Percentiles rank a stretch among this genome's conserved stretches.
phyloP scores from a whole-genome alignment of 2,888 invertebrate species.

The Lasioglossum zephyrum region DNA sequence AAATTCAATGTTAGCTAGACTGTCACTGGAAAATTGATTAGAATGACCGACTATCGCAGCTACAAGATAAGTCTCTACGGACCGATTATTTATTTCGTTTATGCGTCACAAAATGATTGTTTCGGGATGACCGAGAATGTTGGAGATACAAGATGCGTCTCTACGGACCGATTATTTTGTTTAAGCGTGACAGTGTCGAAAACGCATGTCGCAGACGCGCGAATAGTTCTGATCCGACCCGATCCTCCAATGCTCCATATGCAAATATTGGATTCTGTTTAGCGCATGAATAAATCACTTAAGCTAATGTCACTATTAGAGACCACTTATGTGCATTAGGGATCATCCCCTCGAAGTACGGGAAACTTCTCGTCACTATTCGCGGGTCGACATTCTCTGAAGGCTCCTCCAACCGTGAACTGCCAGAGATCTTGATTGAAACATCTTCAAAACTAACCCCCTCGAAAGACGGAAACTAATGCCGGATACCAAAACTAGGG shows the following conservation, averaged over 20 bases:
- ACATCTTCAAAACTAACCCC: constrained; percentile 57
- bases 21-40: background rate
- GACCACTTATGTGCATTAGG: constrained; percentile 52
- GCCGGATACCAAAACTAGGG: constrained; percentile 44
- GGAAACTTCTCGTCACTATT: constrained; percentile 48
- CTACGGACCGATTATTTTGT: background rate
- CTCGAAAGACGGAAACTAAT: constrained; percentile 44
- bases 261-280: constrained; percentile 26
- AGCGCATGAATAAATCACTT: constrained; percentile 53
- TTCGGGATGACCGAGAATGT: background rate
- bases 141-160: background rate
- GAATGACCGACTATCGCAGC: background rate
- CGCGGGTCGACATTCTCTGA: constrained; percentile 37
- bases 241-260: constrained; percentile 6
- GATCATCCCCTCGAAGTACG: constrained; percentile 37
- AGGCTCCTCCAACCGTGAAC: constrained; percentile 39
- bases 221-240: background rate
- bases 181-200: too few species aligned
- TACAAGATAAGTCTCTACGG: background rate
- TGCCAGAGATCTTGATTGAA: constrained; percentile 56
- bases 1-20: background rate
- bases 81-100: background rate
- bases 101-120: background rate
- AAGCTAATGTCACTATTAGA: constrained; percentile 51
- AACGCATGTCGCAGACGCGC: background rate